Conservation (phyloP, 2,888 invertebrate genomes). For the Bruchidius siliquastri region DNA sequence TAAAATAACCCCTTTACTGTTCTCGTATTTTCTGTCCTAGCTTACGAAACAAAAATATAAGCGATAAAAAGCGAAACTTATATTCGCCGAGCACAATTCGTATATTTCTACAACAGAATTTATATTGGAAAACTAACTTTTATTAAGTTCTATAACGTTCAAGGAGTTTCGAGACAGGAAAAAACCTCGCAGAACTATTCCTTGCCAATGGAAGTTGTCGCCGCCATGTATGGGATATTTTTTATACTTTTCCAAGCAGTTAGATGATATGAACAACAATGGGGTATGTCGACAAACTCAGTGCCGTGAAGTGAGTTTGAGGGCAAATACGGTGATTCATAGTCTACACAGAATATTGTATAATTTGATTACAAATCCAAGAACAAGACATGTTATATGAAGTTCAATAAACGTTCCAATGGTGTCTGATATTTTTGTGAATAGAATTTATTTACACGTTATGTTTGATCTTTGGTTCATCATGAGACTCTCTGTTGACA, state of each 20-base stretch:
- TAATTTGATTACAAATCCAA: too few relatives aligned
- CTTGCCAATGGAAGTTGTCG: not conserved
- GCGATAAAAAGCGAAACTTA: slow-evolving; percentile 22
- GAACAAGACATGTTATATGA: too few relatives aligned
- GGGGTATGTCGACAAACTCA: not conserved
- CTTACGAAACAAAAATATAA: slow-evolving; percentile 13
- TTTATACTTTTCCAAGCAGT: not conserved
- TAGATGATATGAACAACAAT: not conserved
- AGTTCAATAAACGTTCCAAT: too few relatives aligned
- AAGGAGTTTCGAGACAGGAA: slow-evolving; percentile 4
- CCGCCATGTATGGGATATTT: not conserved
- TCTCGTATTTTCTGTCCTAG: not conserved
- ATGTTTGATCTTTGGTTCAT: too few relatives aligned
- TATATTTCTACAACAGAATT: slow-evolving; percentile 21
- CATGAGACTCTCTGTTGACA: too few relatives aligned
- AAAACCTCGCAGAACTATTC: not conserved
- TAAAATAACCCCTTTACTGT: not conserved
- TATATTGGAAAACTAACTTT: slow-evolving; percentile 28
- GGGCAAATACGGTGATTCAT: too few relatives aligned
- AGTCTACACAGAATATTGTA: too few relatives aligned
- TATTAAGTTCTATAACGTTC: slow-evolving; percentile 27
- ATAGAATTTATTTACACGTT: too few relatives aligned
- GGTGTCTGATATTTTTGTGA: too few relatives aligned
- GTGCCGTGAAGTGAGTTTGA: not conserved
- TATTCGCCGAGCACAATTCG: slow-evolving; percentile 23